These are phyloP conservation scores for Samia ricini DNA, from an alignment of 1,140 invertebrate species.

Conservation along the genomic window DNA sequence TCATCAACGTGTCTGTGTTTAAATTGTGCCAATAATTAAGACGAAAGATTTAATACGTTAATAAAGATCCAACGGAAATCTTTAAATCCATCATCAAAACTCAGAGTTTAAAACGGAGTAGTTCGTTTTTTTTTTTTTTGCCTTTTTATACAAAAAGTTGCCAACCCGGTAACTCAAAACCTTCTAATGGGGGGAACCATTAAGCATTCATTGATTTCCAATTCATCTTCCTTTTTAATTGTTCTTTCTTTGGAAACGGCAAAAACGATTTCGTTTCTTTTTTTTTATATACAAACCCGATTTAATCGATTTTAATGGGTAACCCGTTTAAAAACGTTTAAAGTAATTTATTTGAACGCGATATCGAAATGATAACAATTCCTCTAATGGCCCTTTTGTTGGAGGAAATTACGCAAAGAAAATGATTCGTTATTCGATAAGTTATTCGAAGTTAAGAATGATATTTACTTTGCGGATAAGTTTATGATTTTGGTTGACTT, in stretches of 20 bases:
- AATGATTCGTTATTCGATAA: slow-evolving; percentile 13
- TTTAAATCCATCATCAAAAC: slow-evolving; percentile 32
- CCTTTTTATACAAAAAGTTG: slow-evolving; percentile 48
- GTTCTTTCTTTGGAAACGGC: slow-evolving; percentile 53
- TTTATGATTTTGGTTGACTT: not conserved
- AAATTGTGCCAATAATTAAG: no score
- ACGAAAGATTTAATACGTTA: no score
- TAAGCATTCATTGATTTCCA: slow-evolving; percentile 71
- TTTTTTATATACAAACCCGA: not conserved
- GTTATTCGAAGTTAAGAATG: slow-evolving; percentile 1
- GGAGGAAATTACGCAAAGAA: slow-evolving; percentile 6
- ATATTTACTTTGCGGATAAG: not conserved
- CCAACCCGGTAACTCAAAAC: slow-evolving; percentile 61
- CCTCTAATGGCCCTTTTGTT: not conserved
- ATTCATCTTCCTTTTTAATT: slow-evolving; percentile 68
- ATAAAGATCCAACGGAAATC: not conserved
- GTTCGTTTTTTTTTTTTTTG: slow-evolving; percentile 59
- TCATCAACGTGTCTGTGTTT: no score
- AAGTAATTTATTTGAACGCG: slow-evolving; percentile 11
- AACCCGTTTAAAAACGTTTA: slow-evolving; percentile 10
- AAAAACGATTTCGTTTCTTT: slow-evolving; percentile 1
- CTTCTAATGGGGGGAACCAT: slow-evolving; percentile 68
- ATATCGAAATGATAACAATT: slow-evolving; percentile 1
- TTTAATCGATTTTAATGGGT: slow-evolving; percentile 12
- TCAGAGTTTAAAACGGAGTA: slow-evolving; percentile 57